Evolutionary conservation across 2,888 invertebrate genomes (phyloP).

Genomic region (Aradus depressus): DNA sequence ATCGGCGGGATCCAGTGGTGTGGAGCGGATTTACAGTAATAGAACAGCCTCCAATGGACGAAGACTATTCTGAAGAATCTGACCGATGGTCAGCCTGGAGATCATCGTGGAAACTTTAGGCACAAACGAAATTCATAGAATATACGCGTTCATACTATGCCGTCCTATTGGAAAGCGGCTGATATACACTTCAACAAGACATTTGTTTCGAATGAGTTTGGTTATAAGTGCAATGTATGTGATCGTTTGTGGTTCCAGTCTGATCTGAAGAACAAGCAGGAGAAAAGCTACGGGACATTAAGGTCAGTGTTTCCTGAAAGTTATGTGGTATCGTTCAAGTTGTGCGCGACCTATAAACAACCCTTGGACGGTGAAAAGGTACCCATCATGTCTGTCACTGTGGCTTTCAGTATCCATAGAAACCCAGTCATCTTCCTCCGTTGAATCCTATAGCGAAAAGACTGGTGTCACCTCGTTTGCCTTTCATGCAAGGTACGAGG

Average conservation of each 20-base stretch:
- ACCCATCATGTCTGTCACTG: slow-evolving; percentile 3
- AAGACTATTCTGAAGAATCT: too few species aligned
- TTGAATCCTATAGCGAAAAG: slow-evolving; percentile 7
- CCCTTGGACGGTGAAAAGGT: slow-evolving; percentile 1
- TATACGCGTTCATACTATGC: too few species aligned
- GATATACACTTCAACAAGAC: too few species aligned
- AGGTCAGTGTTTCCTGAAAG: slow-evolving; percentile 3
- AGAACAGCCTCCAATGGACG: too few species aligned
- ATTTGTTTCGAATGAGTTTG: too few species aligned
- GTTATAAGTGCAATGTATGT: slow-evolving; percentile 3
- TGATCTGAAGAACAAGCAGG: slow-evolving; percentile 3
- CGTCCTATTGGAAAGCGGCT: too few species aligned
- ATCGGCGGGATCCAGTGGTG: too few species aligned
- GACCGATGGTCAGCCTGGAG: too few species aligned
- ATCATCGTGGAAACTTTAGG: too few species aligned
- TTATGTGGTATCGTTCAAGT: neutral
- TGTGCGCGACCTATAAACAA: slow-evolving; percentile 9
- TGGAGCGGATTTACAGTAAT: too few species aligned
- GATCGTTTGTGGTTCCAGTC: neutral
- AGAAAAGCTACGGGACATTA: neutral
- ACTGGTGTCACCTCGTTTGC: slow-evolving; percentile 10
- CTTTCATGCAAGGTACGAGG: slow-evolving; percentile 13
- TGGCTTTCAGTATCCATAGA: slow-evolving; percentile 8
- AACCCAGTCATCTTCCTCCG: neutral
- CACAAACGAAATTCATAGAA: too few species aligned